phyloP scores from a whole-genome alignment of 2,113 vertebrate species.

The Phyllostomus hastatus region DNA sequence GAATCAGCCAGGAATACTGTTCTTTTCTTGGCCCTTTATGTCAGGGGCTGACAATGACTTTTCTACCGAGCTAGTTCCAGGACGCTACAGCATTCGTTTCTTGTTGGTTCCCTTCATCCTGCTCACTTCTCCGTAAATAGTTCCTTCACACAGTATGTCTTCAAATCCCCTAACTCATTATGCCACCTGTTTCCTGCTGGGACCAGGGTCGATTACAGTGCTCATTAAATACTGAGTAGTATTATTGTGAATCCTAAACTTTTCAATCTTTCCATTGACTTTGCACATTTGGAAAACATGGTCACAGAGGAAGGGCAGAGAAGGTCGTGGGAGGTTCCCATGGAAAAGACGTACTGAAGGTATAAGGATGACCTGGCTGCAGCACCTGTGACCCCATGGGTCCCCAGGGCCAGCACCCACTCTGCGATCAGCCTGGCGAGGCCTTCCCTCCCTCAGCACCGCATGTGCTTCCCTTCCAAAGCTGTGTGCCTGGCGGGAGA shows the following conservation, averaged over 20 bases:
- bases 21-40: neutral
- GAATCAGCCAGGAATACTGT: neutral
- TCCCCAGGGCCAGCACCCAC: neutral
- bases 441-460: neutral
- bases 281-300: neutral
- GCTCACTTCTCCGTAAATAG: neutral
- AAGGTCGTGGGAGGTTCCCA: neutral
- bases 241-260: neutral
- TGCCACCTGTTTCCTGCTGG: neutral
- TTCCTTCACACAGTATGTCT: neutral
- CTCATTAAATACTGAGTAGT: neutral
- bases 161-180: neutral
- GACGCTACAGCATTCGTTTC: neutral
- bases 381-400: neutral
- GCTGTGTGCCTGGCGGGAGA: neutral
- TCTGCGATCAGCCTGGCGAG: neutral
- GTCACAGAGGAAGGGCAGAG: neutral
- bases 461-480: neutral
- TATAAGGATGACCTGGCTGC: neutral
- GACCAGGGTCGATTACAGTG: neutral
- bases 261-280: neutral
- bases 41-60: neutral
- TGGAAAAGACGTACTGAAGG: neutral
- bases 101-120: neutral
- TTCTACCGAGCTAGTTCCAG: neutral